Conservation (phyloP, 2,888 invertebrate genomes). For the Aspidapion aeneum region DNA sequence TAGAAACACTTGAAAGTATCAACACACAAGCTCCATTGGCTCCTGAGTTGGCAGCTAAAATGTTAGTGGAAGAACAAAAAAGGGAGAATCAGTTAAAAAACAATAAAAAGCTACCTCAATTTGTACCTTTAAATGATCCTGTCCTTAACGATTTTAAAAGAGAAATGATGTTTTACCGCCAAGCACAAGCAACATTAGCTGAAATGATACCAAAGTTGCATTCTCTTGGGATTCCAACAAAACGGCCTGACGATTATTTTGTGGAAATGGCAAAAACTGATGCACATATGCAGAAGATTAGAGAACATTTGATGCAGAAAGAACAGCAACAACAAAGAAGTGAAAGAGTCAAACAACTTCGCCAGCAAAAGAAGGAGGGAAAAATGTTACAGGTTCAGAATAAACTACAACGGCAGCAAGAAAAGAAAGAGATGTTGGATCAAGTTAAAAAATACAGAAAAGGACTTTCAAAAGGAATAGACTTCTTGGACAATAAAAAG, state of each 20-base stretch:
- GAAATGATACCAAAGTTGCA: conserved; percentile 75
- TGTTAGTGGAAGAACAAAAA: conserved; percentile 71
- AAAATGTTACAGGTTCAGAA: conserved; percentile 83
- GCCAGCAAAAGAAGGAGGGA: conserved; percentile 89
- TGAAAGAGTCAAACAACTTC: conserved; percentile 85
- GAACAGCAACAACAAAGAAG: conserved; percentile 81
- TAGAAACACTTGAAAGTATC: conserved; percentile 78
- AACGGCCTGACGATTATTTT: conserved; percentile 92
- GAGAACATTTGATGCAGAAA: conserved; percentile 77
- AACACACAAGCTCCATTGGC: conserved; percentile 78
- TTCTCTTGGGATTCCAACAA: conserved; percentile 70
- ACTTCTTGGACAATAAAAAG: conserved; percentile 67
- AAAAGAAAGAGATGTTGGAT: conserved; percentile 88
- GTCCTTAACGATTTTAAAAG: conserved; percentile 88
- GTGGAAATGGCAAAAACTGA: conserved; percentile 99
- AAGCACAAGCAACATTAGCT: conserved; percentile 83
- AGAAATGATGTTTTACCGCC: conserved; percentile 83
- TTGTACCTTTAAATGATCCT: conserved; percentile 67
- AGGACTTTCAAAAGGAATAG: conserved; percentile 70
- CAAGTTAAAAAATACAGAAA: conserved; percentile 92
- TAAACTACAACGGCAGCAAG: conserved; percentile 78
- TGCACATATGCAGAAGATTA: conserved; percentile 94
- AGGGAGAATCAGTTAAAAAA: conserved; percentile 63
- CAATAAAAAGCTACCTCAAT: conserved; percentile 63
- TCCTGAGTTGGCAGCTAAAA: conserved; percentile 75